Base-by-base conservation (phyloP, 2,113 vertebrate genomes). In the Smithornis capensis region DNA sequence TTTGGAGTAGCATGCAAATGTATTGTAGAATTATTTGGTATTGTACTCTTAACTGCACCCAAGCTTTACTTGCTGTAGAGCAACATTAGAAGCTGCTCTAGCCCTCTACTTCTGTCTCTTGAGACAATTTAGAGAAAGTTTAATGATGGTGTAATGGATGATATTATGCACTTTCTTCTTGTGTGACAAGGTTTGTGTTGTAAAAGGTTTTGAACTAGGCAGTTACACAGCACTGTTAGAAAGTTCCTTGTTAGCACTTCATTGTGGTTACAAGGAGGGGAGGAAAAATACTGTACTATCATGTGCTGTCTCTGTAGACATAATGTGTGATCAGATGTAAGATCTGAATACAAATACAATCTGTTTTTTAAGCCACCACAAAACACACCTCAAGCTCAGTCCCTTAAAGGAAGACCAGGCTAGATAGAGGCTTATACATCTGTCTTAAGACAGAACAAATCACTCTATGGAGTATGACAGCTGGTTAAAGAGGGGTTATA, bases 391-490 rank as follows among this genome's bases (percentile, higher is more conserved):
- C 3, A 10, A 22, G 1, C 55, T 68, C 38, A 71, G 19, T 12
- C 14, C 5, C 6, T 44, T 38, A 7, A 75, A 55, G 16, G 29
- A 87, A 87, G 78, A 38, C 1, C 7, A 59, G 29, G 47, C 5
- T 57, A 75, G 19, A 24, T 35, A 8, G 23, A 55, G 14, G 7
- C 4, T 78, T 78, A 12, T 16, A 45, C 1, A 53, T 2, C 15
- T 21, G 4, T 14, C 14, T 35, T 24, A 74, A 87, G 15, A 40
- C 7, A 75, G 47, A 74, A 28, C 5, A 57, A 37, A 19, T 65
- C 8, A 70, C 1, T 2, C 21, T n/a, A 10, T 1, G 1, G 10
- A 63, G 9, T 12, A 19, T 7, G 3, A 60, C 56, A 19, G 23
- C 6, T 37, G 18, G 28, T 53, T 45, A 45, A 49, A 70, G 33